Evolutionary conservation across 2,888 invertebrate species (phyloP).

Genomic region (Meteorus colon): DNA sequence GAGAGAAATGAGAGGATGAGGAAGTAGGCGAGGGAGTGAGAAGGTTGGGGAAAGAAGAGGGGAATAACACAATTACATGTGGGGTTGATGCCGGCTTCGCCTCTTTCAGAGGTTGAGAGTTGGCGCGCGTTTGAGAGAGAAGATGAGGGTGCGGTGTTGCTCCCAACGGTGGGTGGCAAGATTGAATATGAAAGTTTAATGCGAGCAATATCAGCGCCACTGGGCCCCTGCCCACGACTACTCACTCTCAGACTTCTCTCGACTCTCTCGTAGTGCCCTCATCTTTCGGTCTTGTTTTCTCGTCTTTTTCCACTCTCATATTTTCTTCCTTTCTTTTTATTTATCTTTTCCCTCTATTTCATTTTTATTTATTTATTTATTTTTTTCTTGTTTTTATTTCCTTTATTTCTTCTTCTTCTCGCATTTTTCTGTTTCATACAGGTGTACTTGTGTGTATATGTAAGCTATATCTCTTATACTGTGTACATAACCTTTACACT

Average conservation of each 20-base stretch:
- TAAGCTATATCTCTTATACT: background rate
- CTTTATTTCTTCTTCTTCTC: slow-evolving; percentile 7
- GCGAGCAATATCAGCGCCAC: slow-evolving; percentile 69
- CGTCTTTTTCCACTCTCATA: slow-evolving; percentile 34
- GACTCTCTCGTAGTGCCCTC: slow-evolving; percentile 61
- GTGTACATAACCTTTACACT: background rate
- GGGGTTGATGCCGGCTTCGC: slow-evolving; percentile 64
- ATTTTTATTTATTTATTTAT: slow-evolving; percentile 31
- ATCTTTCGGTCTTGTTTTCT: slow-evolving; percentile 48
- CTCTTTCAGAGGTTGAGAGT: slow-evolving; percentile 17
- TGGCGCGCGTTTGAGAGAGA: slow-evolving; percentile 1
- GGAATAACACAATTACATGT: slow-evolving; percentile 69
- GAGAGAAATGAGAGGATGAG: slow-evolving; percentile 35
- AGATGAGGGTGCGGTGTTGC: slow-evolving; percentile 47
- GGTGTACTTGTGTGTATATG: background rate
- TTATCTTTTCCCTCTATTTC: slow-evolving; percentile 32
- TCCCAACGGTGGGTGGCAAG: slow-evolving; percentile 74
- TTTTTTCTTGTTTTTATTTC: background rate
- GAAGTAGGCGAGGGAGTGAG: slow-evolving; percentile 44
- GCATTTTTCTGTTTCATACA: background rate
- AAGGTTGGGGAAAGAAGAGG: slow-evolving; percentile 54
- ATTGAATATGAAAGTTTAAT: slow-evolving; percentile 89
- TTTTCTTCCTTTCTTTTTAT: slow-evolving; percentile 17
- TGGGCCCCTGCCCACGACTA: slow-evolving; percentile 59
- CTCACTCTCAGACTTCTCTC: slow-evolving; percentile 63